Evolutionary conservation across 1,140 invertebrate species (phyloP).

Genomic region (Agraylea sexmaculata): DNA sequence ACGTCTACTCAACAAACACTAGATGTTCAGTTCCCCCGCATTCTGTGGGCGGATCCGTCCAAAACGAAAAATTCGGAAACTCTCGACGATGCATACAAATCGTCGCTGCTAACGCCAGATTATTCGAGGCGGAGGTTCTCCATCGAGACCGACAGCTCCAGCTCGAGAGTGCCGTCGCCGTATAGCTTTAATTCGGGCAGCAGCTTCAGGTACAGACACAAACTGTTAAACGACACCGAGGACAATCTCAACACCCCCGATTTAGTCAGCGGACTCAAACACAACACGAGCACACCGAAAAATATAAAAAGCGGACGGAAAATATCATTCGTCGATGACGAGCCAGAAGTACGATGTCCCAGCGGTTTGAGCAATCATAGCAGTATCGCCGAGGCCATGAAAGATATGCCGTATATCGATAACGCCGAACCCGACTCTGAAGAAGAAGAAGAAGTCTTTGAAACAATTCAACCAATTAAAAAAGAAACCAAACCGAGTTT

Average conservation of each 20-base stretch:
- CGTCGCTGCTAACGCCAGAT: slow-evolving; percentile 8
- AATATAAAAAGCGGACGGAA: slow-evolving; percentile 9
- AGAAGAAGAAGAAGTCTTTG: no score
- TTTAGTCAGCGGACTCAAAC: background rate
- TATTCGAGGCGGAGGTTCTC: slow-evolving; percentile 14
- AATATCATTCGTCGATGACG: slow-evolving; percentile 16
- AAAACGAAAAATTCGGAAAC: slow-evolving; percentile 10
- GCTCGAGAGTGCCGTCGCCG: slow-evolving; percentile 17
- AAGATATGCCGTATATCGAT: slow-evolving; percentile 20
- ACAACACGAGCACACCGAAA: slow-evolving; percentile 10
- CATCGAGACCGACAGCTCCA: slow-evolving; percentile 14
- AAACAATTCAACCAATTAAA: no score
- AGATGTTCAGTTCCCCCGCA: slow-evolving; percentile 16
- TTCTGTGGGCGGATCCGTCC: slow-evolving; percentile 18
- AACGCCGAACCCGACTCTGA: slow-evolving; percentile 10
- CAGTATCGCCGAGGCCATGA: slow-evolving; percentile 18
- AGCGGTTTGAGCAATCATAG: slow-evolving; percentile 14
- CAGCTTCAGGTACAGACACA: slow-evolving; percentile 4
- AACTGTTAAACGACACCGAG: slow-evolving; percentile 1
- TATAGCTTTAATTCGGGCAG: slow-evolving; percentile 6
- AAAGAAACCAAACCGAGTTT: slow-evolving; percentile 17
- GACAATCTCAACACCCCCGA: slow-evolving; percentile 3
- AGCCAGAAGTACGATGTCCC: background rate
- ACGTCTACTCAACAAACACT: slow-evolving; percentile 13
- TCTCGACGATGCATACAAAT: slow-evolving; percentile 12